A percentile compares a stretch with the other conserved stretches of the same genome.
Conservation (phyloP, 2,797 vertebrate species). For the Liparis tanakae region DNA sequence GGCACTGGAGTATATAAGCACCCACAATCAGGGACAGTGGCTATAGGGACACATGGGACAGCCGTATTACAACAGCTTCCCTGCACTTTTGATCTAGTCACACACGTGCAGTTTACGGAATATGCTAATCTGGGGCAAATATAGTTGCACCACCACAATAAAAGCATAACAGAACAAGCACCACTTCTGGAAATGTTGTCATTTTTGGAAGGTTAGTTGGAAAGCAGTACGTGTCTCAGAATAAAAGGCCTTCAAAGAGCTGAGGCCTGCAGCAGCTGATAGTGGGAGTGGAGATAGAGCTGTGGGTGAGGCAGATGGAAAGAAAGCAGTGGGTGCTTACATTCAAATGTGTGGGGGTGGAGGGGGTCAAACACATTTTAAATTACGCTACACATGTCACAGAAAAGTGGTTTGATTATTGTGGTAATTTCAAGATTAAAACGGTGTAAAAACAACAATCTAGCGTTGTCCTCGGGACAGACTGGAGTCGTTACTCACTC, state of each 20-base stretch:
- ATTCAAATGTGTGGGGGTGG: slow-evolving; percentile 5
- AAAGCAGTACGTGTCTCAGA: slow-evolving; percentile 20
- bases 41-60: slow-evolving; percentile 1
- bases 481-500: slow-evolving; percentile 1
- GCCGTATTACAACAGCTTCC: neutral
- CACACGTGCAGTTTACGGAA: neutral
- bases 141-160: slow-evolving; percentile 25
- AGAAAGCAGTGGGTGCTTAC: slow-evolving; percentile 4
- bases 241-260: slow-evolving; percentile 52
- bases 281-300: slow-evolving; percentile 12
- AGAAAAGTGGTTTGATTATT: neutral
- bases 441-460: neutral
- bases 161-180: slow-evolving; percentile 17
- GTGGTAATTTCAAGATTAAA: neutral
- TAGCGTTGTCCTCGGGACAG: neutral
- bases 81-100: neutral
- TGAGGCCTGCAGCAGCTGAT: slow-evolving; percentile 69
- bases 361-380: neutral
- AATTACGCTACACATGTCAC: neutral
- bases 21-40: slow-evolving; percentile 27
- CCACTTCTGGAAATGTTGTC: slow-evolving; percentile 7
- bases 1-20: slow-evolving; percentile 58
- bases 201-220: slow-evolving; percentile 5
- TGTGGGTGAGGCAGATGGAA: slow-evolving; percentile 47
- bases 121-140: slow-evolving; percentile 4